Evolutionary conservation across 2,888 invertebrate species (phyloP), one percentile per base, ranked within the genome.

Genomic region (Drosophila falleni): DNA sequence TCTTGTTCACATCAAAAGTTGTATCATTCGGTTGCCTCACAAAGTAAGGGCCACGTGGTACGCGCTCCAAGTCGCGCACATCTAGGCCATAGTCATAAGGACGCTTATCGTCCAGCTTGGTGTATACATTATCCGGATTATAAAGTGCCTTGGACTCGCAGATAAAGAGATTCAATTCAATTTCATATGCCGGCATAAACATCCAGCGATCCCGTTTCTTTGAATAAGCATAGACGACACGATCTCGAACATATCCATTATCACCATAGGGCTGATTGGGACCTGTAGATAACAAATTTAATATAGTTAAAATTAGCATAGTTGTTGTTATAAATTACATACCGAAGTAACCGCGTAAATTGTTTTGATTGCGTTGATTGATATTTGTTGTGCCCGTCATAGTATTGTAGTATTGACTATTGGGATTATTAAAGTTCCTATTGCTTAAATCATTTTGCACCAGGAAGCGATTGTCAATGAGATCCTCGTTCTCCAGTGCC

Each of bases 11-110:
- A 93, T 98, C 98, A 93, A 97, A 97, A 13, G 97, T 96, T 16
- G 95, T 96, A 90, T 96, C 95, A 13, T 94, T 94, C 0, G 98
- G 98, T 90, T 98, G 97, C 85, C 95, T 95, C 9, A 96, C 95
- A 90, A 99, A 98, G 89, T 95, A 96, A 4, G 99, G 99, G 0
- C 98, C 98, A 79, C 96, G 94, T 0, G 97, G 97, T 78, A 98
- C 95, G 87, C 95, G 95, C 69, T 95, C 95, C 0, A 96, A 96
- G 92, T 98, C 96, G 77, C 94, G 95, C 47, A 97, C 95, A 89
- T 97, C 96, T 56, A 97, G 91, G 4, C 98, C 98, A 93, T 98
- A 98, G 46, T 96, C 96, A 90, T 96, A 97, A 44, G 96, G 95
- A 54, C 97, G 94, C 79, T 96, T 95, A 86, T 97, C 96, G 90